Conservation (phyloP, 1,140 invertebrate genomes). For the Trachymyrmex septentrionalis region DNA sequence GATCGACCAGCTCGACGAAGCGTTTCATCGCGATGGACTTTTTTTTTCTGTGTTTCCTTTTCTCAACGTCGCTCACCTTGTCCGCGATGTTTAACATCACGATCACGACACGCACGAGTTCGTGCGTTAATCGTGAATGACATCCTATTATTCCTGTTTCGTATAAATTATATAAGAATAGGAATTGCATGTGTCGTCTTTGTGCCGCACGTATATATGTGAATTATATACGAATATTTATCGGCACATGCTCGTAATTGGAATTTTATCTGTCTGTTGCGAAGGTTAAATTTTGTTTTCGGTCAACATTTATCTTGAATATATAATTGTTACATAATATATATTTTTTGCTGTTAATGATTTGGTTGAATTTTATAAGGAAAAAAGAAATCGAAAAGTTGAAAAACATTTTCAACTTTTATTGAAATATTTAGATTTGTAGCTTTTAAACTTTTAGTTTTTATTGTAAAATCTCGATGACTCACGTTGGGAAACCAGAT, state of each 20-base stretch:
- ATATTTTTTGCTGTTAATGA: background rate
- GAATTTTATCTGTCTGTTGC: background rate
- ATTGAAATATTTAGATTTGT: too few species aligned
- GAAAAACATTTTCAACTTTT: background rate
- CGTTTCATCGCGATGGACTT: constrained; percentile 61
- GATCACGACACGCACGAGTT: background rate
- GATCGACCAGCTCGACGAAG: constrained; percentile 53
- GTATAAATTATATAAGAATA: background rate
- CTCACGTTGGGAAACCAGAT: background rate
- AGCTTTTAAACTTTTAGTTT: background rate
- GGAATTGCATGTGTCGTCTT: background rate
- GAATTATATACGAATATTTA: background rate
- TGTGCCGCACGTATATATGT: too few species aligned
- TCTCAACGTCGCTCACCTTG: constrained; percentile 23
- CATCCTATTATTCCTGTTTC: background rate
- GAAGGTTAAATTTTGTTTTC: background rate
- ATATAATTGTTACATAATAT: background rate
- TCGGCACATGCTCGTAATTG: background rate
- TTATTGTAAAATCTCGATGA: background rate
- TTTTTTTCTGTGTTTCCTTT: constrained; percentile 43
- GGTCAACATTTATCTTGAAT: background rate
- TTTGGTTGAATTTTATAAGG: background rate
- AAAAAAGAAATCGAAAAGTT: background rate
- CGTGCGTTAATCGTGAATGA: background rate
- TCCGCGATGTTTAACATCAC: background rate